Evolutionary conservation across 2,797 vertebrate genomes (phyloP).

Genomic region (Loriculus beryllinus): DNA sequence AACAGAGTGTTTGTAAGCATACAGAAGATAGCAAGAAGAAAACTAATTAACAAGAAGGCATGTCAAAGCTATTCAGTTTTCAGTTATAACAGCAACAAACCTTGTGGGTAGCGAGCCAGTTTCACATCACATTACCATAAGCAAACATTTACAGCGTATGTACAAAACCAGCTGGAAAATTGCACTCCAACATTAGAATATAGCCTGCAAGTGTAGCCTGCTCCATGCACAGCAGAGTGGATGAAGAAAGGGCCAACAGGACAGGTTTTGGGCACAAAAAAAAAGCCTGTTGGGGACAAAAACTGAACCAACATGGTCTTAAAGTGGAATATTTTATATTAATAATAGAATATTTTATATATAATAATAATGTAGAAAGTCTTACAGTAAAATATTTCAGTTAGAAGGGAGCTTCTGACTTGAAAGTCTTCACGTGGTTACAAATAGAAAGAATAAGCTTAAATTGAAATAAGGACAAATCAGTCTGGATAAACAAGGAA

Average conservation of each 20-base stretch:
- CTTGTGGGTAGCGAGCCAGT: not conserved
- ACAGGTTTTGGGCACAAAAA: not conserved
- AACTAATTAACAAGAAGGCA: not conserved
- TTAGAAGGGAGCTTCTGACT: not conserved
- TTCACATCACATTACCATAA: not conserved
- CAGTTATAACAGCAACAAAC: not conserved
- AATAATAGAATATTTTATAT: no score
- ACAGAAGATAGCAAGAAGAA: not conserved
- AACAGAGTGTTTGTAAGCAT: not conserved
- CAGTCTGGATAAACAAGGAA: not conserved
- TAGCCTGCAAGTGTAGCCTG: not conserved
- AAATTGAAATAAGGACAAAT: not conserved
- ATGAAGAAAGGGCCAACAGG: not conserved
- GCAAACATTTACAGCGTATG: not conserved
- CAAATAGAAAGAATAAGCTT: not conserved
- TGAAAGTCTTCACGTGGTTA: not conserved
- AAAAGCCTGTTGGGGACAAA: not conserved
- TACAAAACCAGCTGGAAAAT: not conserved
- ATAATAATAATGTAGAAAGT: not conserved
- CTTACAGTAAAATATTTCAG: not conserved
- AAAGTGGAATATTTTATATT: not conserved
- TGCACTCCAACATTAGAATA: not conserved
- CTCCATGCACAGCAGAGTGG: not conserved
- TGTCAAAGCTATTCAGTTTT: not conserved
- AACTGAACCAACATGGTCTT: accelerated